These are phyloP conservation scores for Polydrusus tereticollis DNA, from an alignment of 2,888 invertebrate species.

Conservation along the genomic window DNA sequence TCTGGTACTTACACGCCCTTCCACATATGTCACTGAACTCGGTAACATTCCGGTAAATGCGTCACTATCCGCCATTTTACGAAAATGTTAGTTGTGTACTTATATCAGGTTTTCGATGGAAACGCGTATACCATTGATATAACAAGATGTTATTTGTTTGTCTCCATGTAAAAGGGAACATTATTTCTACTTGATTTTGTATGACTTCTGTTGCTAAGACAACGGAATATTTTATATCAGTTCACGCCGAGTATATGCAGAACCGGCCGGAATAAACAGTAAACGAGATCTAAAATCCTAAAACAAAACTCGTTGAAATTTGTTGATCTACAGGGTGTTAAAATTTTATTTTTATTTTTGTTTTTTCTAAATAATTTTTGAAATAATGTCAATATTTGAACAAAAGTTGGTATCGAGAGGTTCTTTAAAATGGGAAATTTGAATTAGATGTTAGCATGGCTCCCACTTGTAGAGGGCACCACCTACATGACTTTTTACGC, in stretches of 20 bases:
- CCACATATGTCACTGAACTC: constrained; percentile 59
- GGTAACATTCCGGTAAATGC: constrained; percentile 55
- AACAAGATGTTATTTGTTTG: neutral
- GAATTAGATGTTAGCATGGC: too few relatives aligned
- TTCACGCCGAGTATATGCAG: neutral
- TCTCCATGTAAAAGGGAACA: neutral
- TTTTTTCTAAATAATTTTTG: too few relatives aligned
- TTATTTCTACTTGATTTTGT: neutral
- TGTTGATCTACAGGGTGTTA: neutral
- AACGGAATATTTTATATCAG: neutral
- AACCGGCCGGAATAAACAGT: neutral
- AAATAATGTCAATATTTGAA: too few relatives aligned
- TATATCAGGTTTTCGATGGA: too few relatives aligned
- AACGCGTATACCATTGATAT: neutral
- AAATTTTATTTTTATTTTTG: too few relatives aligned
- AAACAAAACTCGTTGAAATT: neutral
- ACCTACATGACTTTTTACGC: too few relatives aligned
- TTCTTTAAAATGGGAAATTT: too few relatives aligned
- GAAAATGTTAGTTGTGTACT: too few relatives aligned
- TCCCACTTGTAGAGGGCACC: too few relatives aligned
- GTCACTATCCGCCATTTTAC: constrained; percentile 49
- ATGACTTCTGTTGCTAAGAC: neutral
- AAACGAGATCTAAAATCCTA: too few relatives aligned
- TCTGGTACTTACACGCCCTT: constrained; percentile 57
- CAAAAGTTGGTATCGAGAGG: too few relatives aligned